Conservation (phyloP, 1,140 invertebrate genomes). For the Rhyzopertha dominica region DNA sequence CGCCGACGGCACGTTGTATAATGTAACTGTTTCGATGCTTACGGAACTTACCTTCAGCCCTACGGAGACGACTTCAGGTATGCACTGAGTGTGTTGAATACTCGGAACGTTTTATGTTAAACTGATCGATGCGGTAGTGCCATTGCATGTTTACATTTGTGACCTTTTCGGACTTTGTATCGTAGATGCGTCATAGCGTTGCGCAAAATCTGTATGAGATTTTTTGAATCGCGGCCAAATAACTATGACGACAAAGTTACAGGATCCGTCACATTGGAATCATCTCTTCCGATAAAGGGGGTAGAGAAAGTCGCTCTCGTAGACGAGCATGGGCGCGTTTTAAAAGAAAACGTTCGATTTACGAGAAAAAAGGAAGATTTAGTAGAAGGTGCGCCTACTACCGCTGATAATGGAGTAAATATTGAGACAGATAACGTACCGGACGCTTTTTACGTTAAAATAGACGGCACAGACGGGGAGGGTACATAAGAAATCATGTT, state of each 20-base stretch:
- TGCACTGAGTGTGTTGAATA: neutral
- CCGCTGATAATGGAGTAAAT: neutral
- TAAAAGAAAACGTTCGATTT: neutral
- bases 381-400: neutral
- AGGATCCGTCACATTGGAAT: too few species aligned
- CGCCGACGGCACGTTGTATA: slow-evolving; percentile 13
- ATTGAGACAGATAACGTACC: slow-evolving; percentile 2
- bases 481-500: neutral
- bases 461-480: slow-evolving; percentile 1
- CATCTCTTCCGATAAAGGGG: too few species aligned
- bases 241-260: too few species aligned
- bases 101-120: neutral
- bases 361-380: neutral
- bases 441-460: slow-evolving; percentile 1
- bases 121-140: too few species aligned
- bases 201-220: too few species aligned
- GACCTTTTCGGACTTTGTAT: too few species aligned
- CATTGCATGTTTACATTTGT: too few species aligned
- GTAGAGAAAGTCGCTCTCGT: too few species aligned
- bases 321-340: too few species aligned
- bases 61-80: neutral
- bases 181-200: too few species aligned
- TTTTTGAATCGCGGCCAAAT: too few species aligned
- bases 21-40: slow-evolving; percentile 7
- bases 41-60: slow-evolving; percentile 16